A percentile compares a stretch with the other conserved stretches of the same genome.
Conservation (phyloP, 2,113 vertebrate genomes). For the Tachycineta bicolor region DNA sequence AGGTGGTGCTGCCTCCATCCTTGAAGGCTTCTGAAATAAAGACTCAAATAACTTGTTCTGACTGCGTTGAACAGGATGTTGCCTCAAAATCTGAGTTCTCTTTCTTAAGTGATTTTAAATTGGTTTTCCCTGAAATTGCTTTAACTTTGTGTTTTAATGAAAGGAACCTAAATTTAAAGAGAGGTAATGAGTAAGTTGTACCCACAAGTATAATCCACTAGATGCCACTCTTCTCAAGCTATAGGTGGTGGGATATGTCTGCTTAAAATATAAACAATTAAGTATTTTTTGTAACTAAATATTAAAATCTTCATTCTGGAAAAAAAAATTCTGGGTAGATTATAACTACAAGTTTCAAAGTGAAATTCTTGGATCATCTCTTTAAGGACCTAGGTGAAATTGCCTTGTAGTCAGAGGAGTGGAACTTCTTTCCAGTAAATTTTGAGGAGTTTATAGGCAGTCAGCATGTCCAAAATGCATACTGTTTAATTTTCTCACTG, state of each 20-base stretch:
- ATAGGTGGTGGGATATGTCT: neutral
- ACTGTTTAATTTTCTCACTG: neutral
- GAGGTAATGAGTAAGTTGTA: neutral
- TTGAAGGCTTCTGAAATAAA: neutral
- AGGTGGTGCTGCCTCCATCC: neutral
- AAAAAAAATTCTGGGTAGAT: neutral
- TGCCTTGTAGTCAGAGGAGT: neutral
- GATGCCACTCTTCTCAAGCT: conserved; percentile 49
- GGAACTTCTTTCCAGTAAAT: neutral
- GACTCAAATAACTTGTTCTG: neutral
- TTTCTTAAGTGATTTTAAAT: neutral
- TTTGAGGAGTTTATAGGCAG: neutral
- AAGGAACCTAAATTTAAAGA: neutral
- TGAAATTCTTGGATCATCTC: neutral
- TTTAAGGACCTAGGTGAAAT: neutral
- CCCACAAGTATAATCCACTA: neutral
- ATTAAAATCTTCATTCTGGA: neutral
- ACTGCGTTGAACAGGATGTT: neutral
- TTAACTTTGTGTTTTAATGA: neutral
- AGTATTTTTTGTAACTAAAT: conserved; percentile 4
- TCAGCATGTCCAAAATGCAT: neutral
- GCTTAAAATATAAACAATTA: neutral
- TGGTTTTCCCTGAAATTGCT: neutral
- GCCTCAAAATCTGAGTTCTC: neutral
- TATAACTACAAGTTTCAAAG: neutral